Base-by-base conservation (phyloP, 2,888 invertebrate species). In the Macrosoma leucophasiata region DNA sequence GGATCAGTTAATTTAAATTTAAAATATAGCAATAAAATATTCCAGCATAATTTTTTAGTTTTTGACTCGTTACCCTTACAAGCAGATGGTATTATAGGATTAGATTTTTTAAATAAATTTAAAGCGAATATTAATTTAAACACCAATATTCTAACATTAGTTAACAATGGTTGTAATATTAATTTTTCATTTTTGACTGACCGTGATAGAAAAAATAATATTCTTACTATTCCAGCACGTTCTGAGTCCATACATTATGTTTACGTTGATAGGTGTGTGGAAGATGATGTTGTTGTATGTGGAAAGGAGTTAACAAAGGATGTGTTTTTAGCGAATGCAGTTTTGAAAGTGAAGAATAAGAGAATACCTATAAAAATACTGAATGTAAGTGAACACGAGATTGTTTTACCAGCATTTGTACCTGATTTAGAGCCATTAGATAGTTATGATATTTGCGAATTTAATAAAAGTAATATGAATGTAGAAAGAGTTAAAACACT, bases 171-270 rank as follows among this genome's bases (percentile, higher is more conserved):
- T 29, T 10, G 21, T 10, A 29, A 20, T 10, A 20, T 18, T 14
- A 13, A 13, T 19, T 1, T 21, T 3, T 20, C 29, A 10, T 10
- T 29, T 20, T 20, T 10, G 13, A 4, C n/a, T 7, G 21, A 9
- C 3, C 19, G 8, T 9, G 13, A 21, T 29, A 20, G n/a, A n/a
- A n/a, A 7, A 9, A 29, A n/a, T 21, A 29, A 29, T 29, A 29
- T 18, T 19, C 19, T 29, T n/a, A 7, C 7, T 8, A 13, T 29
- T 5, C 29, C 29, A 5, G 29, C 29, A n/a, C 11, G 29, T 13
- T 18, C 18, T 19, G 29, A 29, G 12, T 29, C 29, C 4, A 18
- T 29, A 9, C 29, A 29, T 29, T 29, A 29, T n/a, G 11, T 27
- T 7, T 17, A 27, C 7, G n/a, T 11, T 17, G 17, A 27, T 15